phyloP scores from a whole-genome alignment of 2,113 vertebrate genomes.

The Pithys albifrons region DNA sequence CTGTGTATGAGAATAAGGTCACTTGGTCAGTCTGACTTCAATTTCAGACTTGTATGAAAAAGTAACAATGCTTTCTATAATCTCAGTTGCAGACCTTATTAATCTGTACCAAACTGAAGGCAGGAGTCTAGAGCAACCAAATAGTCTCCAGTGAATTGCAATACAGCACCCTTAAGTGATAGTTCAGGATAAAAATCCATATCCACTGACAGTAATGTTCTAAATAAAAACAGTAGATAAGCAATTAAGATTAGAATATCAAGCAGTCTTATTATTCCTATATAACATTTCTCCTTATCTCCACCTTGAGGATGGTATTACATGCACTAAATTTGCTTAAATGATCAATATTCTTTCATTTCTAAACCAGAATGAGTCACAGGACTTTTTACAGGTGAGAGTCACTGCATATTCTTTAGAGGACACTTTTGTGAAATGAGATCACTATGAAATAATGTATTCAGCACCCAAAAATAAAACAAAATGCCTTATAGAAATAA shows the following conservation, averaged over 20 bases:
- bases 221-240: neutral
- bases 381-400: neutral
- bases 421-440: neutral
- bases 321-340: neutral
- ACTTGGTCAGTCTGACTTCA: constrained; percentile 40
- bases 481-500: neutral
- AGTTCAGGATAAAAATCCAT: neutral
- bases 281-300: neutral
- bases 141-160: neutral
- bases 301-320: neutral
- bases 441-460: neutral
- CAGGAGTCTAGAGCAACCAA: neutral
- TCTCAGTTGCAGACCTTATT: constrained; percentile 9
- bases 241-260: constrained; percentile 36
- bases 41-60: constrained; percentile 17
- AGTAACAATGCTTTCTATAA: constrained; percentile 21
- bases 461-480: neutral
- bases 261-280: neutral
- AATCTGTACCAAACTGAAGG: constrained; percentile 22
- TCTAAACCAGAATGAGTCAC: neutral
- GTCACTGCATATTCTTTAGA: neutral
- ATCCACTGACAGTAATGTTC: neutral
- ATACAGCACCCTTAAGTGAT: neutral
- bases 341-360: constrained; percentile 18
- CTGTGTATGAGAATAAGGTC: neutral